Conservation (phyloP, 2,113 vertebrate genomes). For the Oryzias curvinotus region DNA sequence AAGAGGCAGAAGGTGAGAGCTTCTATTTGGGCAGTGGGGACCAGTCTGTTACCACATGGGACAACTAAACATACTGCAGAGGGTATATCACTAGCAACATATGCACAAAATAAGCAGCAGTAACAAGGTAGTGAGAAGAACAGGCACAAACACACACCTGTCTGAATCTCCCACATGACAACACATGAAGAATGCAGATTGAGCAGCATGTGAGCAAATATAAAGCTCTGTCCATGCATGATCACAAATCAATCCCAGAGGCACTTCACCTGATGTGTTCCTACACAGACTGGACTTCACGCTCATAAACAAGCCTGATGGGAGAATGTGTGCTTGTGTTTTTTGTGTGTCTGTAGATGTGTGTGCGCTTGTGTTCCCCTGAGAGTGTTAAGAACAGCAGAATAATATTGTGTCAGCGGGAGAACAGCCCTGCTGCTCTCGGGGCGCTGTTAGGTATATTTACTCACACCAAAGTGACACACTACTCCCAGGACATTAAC, state of each 20-base stretch:
- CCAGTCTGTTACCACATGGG: constrained; percentile 15
- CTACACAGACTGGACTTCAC: constrained; percentile 51
- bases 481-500: constrained; percentile 54
- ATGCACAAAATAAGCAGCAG: constrained; percentile 7
- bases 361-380: constrained; percentile 46
- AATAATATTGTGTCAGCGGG: constrained; percentile 75
- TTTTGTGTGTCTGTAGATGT: background rate
- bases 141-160: constrained; percentile 5
- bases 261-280: constrained; percentile 38
- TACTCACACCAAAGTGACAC: constrained; percentile 64
- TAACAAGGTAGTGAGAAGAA: constrained; percentile 22
- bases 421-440: constrained; percentile 56
- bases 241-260: constrained; percentile 6
- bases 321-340: constrained; percentile 30
- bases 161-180: constrained; percentile 33
- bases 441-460: constrained; percentile 64
- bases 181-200: constrained; percentile 18
- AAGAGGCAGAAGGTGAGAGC: constrained; percentile 5
- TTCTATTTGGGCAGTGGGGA: constrained; percentile 19
- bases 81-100: constrained; percentile 37
- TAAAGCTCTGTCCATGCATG: background rate
- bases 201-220: constrained; percentile 3
- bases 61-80: constrained; percentile 19
- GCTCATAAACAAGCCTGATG: constrained; percentile 61
- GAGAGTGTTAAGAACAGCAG: constrained; percentile 60